These are phyloP conservation scores for Phataginus tetradactyla DNA, from an alignment of 2,797 vertebrate species.

Conservation along the genomic window DNA sequence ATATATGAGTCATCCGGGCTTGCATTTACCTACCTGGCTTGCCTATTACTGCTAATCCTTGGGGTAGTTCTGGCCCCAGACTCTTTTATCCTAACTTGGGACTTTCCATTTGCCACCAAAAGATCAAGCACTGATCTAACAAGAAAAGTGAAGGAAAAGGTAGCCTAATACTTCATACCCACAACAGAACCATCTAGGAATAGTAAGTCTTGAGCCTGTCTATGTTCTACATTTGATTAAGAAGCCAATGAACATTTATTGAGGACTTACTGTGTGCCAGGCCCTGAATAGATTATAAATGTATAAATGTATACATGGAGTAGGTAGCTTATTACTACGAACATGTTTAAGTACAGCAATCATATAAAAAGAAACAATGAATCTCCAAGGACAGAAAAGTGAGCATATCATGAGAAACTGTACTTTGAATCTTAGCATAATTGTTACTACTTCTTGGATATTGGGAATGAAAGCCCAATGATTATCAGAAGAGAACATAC, in stretches of 20 bases:
- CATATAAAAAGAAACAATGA: neutral
- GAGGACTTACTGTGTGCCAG: neutral
- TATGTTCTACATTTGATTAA: neutral
- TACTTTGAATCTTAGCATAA: slow-evolving; percentile 42
- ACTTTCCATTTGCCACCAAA: neutral
- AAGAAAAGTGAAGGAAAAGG: neutral
- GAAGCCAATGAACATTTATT: slow-evolving; percentile 18
- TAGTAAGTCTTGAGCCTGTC: neutral
- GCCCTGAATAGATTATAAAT: neutral
- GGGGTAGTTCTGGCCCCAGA: neutral
- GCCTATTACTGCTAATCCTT: neutral
- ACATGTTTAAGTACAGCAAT: neutral
- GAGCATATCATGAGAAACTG: neutral
- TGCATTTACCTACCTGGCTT: neutral
- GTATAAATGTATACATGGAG: neutral
- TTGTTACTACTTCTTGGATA: slow-evolving; percentile 12
- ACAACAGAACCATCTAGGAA: slow-evolving; percentile 1
- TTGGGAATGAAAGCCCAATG: slow-evolving; percentile 26
- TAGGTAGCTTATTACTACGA: neutral
- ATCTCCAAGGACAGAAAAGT: slow-evolving; percentile 15
- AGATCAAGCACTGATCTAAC: neutral
- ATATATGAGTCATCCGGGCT: neutral
- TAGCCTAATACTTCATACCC: neutral
- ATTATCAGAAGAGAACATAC: neutral
- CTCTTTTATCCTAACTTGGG: neutral